Percentiles rank a stretch among this genome's conserved stretches.
Evolutionary conservation across 2,888 invertebrate species (phyloP).

Genomic region (Leptinotarsa peninsularis): DNA sequence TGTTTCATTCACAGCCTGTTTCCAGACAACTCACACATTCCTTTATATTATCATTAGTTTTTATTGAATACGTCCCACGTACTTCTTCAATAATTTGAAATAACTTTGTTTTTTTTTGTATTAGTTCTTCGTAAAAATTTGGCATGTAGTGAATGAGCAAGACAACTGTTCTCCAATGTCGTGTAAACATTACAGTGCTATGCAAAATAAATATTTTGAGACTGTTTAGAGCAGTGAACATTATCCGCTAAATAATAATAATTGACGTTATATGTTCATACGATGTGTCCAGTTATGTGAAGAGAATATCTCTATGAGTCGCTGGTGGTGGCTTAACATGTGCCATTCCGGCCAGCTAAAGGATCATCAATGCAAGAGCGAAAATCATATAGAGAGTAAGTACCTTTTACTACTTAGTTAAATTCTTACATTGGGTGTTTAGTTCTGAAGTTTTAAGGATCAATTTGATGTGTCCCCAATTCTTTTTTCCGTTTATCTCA

Average conservation of each 20-base stretch:
- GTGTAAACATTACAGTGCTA: neutral
- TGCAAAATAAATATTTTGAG: neutral
- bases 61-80: too few relatives aligned
- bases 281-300: slow-evolving; percentile 16
- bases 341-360: slow-evolving; percentile 70
- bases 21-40: too few relatives aligned
- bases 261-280: slow-evolving; percentile 8
- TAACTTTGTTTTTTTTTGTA: too few relatives aligned
- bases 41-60: too few relatives aligned
- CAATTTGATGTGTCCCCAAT: too few relatives aligned
- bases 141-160: too few relatives aligned
- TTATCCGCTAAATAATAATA: neutral
- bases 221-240: neutral
- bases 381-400: slow-evolving; percentile 30
- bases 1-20: too few relatives aligned
- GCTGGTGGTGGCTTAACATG: slow-evolving; percentile 75
- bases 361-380: slow-evolving; percentile 30
- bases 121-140: too few relatives aligned
- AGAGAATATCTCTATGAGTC: slow-evolving; percentile 66
- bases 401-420: neutral
- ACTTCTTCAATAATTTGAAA: too few relatives aligned
- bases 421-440: neutral
- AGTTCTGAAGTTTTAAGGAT: too few relatives aligned
- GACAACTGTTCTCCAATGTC: too few relatives aligned
- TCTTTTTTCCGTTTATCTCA: too few relatives aligned